Evolutionary conservation across 2,888 invertebrate species (phyloP).

Genomic region (Drosophila quasianomalipes): DNA sequence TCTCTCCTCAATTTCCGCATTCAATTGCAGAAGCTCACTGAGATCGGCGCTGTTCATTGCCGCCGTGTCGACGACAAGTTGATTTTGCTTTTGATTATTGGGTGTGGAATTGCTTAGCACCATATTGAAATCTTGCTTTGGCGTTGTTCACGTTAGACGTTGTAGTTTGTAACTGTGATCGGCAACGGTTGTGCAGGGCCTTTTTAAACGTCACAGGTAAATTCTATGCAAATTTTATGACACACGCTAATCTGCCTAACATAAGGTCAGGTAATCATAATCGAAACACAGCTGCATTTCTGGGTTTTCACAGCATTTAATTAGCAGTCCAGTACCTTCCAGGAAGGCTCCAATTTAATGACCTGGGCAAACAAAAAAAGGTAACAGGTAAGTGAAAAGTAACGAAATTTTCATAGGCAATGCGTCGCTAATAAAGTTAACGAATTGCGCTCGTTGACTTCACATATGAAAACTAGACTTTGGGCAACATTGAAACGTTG

Average conservation of each 20-base stretch:
- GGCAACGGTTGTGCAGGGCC: constrained; percentile 1
- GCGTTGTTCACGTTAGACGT: constrained; percentile 64
- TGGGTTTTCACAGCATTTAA: constrained; percentile 49
- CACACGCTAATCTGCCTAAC: constrained; percentile 49
- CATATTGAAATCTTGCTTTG: constrained; percentile 53
- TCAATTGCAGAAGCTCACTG: constrained; percentile 69
- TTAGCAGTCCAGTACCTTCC: constrained; percentile 43
- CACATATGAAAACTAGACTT: neutral
- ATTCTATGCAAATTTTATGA: constrained; percentile 19
- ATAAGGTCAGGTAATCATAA: constrained; percentile 38
- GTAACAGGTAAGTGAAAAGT: constrained; percentile 39
- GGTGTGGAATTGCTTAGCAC: constrained; percentile 72
- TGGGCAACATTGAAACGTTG: neutral
- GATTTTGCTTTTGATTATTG: constrained; percentile 44
- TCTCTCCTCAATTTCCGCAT: constrained; percentile 74
- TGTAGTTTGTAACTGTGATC: constrained; percentile 65
- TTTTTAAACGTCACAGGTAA: constrained; percentile 51
- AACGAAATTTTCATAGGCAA: constrained; percentile 13
- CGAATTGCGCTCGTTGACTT: constrained; percentile 25
- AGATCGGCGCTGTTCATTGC: constrained; percentile 78
- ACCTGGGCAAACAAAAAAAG: constrained; percentile 46
- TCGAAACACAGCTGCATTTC: constrained; percentile 46
- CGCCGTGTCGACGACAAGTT: constrained; percentile 73
- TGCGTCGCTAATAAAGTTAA: constrained; percentile 20
- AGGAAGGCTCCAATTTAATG: constrained; percentile 24